Base-by-base conservation (phyloP, 2,888 invertebrate genomes). In the Xestia xanthographa region DNA sequence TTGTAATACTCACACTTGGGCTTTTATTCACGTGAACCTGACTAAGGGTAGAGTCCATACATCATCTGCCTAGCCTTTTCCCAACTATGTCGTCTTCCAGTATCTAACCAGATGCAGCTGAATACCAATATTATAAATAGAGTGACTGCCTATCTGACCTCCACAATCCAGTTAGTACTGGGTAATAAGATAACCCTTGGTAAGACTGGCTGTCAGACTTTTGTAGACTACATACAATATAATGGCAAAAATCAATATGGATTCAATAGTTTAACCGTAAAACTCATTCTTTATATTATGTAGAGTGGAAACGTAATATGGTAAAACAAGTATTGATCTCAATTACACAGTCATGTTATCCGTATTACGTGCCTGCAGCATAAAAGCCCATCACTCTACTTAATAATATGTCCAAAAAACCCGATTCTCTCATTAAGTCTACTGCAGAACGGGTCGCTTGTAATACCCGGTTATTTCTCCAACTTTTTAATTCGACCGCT, bases 401-500 rank as follows among this genome's bases (percentile, higher is more conserved):
- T 67, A 73, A 75, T 67, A 83, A 77, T 82, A 77, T 81, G 67
- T 75, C 69, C 68, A 38, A 72, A 75, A 70, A 82, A 70, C 73
- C 79, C 78, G 69, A 85, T 82, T 85, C 79, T 67, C 87, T 87
- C 87, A 90, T 90, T 88, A 87, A 81, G 72, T 80, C 83, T 82
- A 88, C 85, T 84, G 86, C 86, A 83, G 79, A 84, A 87, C 84
- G 87, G 85, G 84, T 86, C 82, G 80, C 86, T 72, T 82, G 82
- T 72, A 86, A 87, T 77, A 85, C 88, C 90, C 89, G 88, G 91
- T 91, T 86, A 92, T 92, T 91, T 89, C 87, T 86, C 89, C 87
- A 89, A 89, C 88, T 92, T 92, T 91, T 91, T 89, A 91, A 91
- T 89, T 87, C 86, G 70, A 86, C 88, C 87, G 83, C 89, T 86